These are phyloP conservation scores for Chironex yamaguchii DNA, from an alignment of 30 jellyfish, hydroid and myxozoan species.

Conservation along the genomic window DNA sequence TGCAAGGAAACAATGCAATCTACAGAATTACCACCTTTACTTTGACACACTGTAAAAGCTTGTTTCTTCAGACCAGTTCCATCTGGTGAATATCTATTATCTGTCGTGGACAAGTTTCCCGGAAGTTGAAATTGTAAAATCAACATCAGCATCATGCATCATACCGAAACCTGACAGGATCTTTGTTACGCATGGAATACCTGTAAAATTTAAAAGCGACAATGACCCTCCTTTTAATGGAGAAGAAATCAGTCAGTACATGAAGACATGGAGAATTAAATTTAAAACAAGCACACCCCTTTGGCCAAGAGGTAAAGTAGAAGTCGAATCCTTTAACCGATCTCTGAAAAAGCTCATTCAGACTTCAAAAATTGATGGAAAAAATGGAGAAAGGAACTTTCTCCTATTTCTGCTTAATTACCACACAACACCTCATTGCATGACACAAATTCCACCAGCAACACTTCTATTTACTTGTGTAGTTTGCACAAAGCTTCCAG, in stretches of 20 bases:
- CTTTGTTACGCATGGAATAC: constrained; percentile 35
- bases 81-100: constrained; percentile 13
- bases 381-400: constrained; percentile 1
- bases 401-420: constrained; percentile 23
- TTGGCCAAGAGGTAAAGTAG: constrained; percentile 51
- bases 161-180: constrained; percentile 30
- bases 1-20: background rate
- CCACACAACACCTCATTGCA: constrained; percentile 44
- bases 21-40: too few species aligned
- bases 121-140: background rate
- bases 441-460: constrained; percentile 38
- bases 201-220: constrained; percentile 11
- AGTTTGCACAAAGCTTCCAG: constrained; percentile 11
- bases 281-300: constrained; percentile 17
- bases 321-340: constrained; percentile 40
- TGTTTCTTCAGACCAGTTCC: constrained; percentile 51
- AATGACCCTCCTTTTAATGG: constrained; percentile 44
- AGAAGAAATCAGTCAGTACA: constrained; percentile 13
- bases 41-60: too few species aligned
- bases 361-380: constrained; percentile 27
- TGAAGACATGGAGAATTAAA: constrained; percentile 6
- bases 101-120: constrained; percentile 11
- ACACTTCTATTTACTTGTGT: constrained; percentile 20
- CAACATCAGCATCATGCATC: constrained; percentile 27
- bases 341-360: constrained; percentile 18